Conservation (phyloP, 1,140 invertebrate genomes). For the Uloborus diversus region DNA sequence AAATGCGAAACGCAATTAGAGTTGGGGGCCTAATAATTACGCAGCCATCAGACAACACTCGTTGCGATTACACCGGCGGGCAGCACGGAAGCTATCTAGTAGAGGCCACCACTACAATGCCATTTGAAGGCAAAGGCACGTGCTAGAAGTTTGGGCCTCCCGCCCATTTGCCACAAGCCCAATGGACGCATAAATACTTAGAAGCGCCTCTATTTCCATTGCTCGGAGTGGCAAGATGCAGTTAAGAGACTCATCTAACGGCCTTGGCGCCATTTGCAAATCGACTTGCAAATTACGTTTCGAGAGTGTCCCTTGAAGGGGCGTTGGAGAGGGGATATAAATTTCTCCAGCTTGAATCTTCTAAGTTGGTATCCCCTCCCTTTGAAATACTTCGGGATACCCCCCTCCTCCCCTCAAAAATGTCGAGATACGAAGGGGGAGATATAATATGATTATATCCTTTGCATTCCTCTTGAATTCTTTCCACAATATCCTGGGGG, state of each 20-base stretch:
- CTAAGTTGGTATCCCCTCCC: background rate
- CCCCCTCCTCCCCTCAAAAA: constrained; percentile 7
- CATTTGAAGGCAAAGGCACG: constrained; percentile 38
- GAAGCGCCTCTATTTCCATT: constrained; percentile 33
- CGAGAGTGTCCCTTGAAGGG: constrained; percentile 39
- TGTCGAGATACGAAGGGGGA: constrained; percentile 3
- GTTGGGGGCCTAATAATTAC: constrained; percentile 43
- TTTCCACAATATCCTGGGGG: constrained; percentile 16
- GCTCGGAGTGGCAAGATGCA: constrained; percentile 50
- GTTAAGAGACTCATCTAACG: constrained; percentile 47
- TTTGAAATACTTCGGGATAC: constrained; percentile 9
- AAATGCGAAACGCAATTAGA: constrained; percentile 40
- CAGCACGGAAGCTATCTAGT: background rate
- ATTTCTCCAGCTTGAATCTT: constrained; percentile 2
- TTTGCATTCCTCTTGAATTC: constrained; percentile 18
- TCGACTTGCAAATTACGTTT: constrained; percentile 56
- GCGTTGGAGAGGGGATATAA: constrained; percentile 3
- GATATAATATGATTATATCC: background rate
- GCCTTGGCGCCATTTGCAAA: constrained; percentile 52
- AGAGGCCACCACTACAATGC: constrained; percentile 8
- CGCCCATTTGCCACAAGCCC: constrained; percentile 29
- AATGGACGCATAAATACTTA: constrained; percentile 51
- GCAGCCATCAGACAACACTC: background rate
- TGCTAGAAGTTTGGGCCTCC: constrained; percentile 6
- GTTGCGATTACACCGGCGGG: constrained; percentile 28